Percentiles rank a stretch among this genome's conserved stretches.
Evolutionary conservation across 2,113 vertebrate species (phyloP).

Genomic region (Zeus faber): DNA sequence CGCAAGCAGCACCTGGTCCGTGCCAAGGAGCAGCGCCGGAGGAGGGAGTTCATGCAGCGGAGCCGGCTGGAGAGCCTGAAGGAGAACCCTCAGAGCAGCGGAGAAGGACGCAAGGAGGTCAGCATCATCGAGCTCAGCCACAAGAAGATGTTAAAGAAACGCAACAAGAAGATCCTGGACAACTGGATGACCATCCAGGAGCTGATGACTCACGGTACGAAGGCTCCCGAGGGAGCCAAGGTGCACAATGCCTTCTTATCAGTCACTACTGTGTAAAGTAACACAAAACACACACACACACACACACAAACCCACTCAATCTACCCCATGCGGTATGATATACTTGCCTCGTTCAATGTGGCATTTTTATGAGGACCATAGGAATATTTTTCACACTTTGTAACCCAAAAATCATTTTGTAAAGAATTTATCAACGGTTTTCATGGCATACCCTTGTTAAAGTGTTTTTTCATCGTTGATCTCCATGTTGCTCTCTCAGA

Average conservation of each 20-base stretch:
- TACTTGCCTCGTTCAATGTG: slow-evolving; percentile 99
- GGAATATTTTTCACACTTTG: slow-evolving; percentile 93
- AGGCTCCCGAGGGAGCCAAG: slow-evolving; percentile 88
- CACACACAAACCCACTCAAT: slow-evolving; percentile 44
- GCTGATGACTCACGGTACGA: slow-evolving; percentile 95
- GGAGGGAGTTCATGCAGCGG: slow-evolving; percentile 94
- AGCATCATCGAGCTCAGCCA: slow-evolving; percentile 97
- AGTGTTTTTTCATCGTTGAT: slow-evolving; percentile 46
- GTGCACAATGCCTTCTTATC: slow-evolving; percentile 96
- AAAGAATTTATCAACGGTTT: slow-evolving; percentile 76
- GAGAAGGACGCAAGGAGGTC: slow-evolving; percentile 86
- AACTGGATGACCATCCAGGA: slow-evolving; percentile 99
- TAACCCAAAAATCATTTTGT: slow-evolving; percentile 88
- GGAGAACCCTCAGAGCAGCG: slow-evolving; percentile 88
- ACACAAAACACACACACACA: slow-evolving; percentile 9
- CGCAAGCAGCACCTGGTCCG: slow-evolving; percentile 91
- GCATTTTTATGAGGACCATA: slow-evolving; percentile 88
- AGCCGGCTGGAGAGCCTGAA: slow-evolving; percentile 90
- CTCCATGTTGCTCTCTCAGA: slow-evolving; percentile 48
- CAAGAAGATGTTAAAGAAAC: slow-evolving; percentile 98
- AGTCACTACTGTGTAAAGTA: slow-evolving; percentile 92
- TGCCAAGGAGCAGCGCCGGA: slow-evolving; percentile 89
- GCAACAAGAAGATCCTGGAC: slow-evolving; percentile 98
- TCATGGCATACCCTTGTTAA: slow-evolving; percentile 54
- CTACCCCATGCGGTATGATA: slow-evolving; percentile 89